Base-by-base conservation (phyloP, 2,888 invertebrate species). In the Parelbella ahira region DNA sequence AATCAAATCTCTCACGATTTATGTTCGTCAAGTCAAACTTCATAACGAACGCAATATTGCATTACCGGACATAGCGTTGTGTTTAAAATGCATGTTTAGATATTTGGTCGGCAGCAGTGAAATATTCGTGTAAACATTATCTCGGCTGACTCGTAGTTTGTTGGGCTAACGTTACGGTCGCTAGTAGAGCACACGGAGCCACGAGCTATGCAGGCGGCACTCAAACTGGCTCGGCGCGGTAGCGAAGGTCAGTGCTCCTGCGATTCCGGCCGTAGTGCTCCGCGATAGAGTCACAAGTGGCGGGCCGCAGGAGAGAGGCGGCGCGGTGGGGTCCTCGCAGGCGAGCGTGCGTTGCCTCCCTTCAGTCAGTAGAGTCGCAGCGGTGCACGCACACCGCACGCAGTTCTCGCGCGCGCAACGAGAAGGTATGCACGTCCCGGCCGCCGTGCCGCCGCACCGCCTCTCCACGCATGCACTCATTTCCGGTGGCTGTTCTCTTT, bases 321-420 rank as follows among this genome's bases (percentile, higher is more conserved):
- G 58, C 64, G 80, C 76, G 80, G 82, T 79, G 83, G 80, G 84
- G 79, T 77, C 79, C 72, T 75, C 72, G 54, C 50, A 37, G 58
- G 53, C 58, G 66, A 64, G 72, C 71, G 60, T 68, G 73, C 66
- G 51, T 62, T 69, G 69, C 69, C 69, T 75, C 68, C 73, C 73
- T 72, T 69, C 70, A 49, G 54, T 56, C 68, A 71, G 83, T 79
- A 70, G 70, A 83, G 84, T 83, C 76, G 74, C 79, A 77, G 84
- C 86, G 87, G 86, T 86, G 87, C 86, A 87, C 87, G 86, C 86
- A 83, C 87, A 68, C 87, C 86, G 86, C 81, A 86, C 87, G 87
- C 87, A 87, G 86, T 83, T 84, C 86, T 84, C 86, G 86, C 83
- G 83, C 83, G 82, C 83, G 76, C 68, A 63, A 73, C 81, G 80